phyloP scores from a whole-genome alignment of 2,888 invertebrate species.

The Eledona agricola region DNA sequence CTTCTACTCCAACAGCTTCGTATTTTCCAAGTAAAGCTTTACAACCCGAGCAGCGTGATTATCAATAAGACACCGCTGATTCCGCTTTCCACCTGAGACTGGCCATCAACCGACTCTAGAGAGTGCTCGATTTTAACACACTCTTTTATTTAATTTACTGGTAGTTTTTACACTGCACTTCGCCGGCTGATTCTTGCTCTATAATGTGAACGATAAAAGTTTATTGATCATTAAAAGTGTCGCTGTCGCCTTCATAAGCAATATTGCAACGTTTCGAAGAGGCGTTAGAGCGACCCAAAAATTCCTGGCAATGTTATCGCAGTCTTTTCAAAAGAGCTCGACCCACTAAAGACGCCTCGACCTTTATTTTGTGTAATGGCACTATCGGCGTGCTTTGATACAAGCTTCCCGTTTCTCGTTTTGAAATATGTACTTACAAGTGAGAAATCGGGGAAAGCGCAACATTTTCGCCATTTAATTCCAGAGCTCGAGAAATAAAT shows the following conservation, averaged over 20 bases:
- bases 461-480: too few relatives aligned
- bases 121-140: conserved; percentile 30
- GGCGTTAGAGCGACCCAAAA: conserved; percentile 18
- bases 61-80: conserved; percentile 49
- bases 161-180: conserved; percentile 19
- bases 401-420: too few relatives aligned
- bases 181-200: conserved; percentile 35
- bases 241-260: conserved; percentile 32
- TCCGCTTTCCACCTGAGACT: conserved; percentile 43
- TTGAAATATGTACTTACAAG: too few relatives aligned
- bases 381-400: too few relatives aligned
- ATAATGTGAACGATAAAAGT: conserved; percentile 33
- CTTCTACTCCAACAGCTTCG: conserved; percentile 46
- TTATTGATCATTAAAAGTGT: conserved; percentile 39
- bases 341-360: too few relatives aligned
- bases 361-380: too few relatives aligned
- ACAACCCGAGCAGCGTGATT: conserved; percentile 47
- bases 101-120: conserved; percentile 5
- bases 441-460: too few relatives aligned
- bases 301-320: conserved; percentile 16
- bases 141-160: conserved; percentile 35
- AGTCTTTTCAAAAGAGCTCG: too few relatives aligned
- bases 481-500: too few relatives aligned
- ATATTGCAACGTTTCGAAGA: conserved; percentile 16
- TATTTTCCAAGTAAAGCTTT: conserved; percentile 46